These are phyloP conservation scores for Drosophila histrio DNA, from an alignment of 2,888 invertebrate species.

Conservation along the genomic window DNA sequence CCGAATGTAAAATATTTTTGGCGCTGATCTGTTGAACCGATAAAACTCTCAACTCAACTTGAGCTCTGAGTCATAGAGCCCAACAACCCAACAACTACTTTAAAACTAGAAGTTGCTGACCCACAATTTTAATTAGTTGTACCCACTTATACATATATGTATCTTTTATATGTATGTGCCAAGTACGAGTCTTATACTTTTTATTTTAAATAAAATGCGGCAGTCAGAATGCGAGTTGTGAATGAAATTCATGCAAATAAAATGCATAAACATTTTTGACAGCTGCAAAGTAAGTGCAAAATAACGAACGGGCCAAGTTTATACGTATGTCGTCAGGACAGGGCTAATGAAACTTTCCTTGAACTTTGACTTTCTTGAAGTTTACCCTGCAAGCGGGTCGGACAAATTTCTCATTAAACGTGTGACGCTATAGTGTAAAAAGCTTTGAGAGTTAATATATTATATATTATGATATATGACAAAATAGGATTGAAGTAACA, in stretches of 20 bases:
- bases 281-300: constrained; percentile 13
- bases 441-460: too few relatives aligned
- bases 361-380: constrained; percentile 36
- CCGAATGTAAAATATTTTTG: constrained; percentile 20
- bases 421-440: neutral
- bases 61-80: constrained; percentile 22
- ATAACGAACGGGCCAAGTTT: constrained; percentile 6
- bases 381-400: neutral
- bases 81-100: constrained; percentile 13
- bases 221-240: constrained; percentile 4
- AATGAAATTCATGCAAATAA: constrained; percentile 37
- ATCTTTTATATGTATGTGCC: neutral
- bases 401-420: neutral
- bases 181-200: neutral
- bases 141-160: neutral
- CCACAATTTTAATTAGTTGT: constrained; percentile 40
- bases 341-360: constrained; percentile 23
- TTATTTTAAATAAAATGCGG: neutral
- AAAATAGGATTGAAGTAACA: too few relatives aligned
- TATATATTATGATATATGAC: neutral
- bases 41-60: constrained; percentile 26
- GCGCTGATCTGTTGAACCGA: constrained; percentile 53
- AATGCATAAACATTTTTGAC: constrained; percentile 16
- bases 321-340: neutral
- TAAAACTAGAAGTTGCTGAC: constrained; percentile 25